These are phyloP conservation scores for Cacatua alba DNA, from an alignment of 2,113 vertebrate species.

Conservation along the genomic window DNA sequence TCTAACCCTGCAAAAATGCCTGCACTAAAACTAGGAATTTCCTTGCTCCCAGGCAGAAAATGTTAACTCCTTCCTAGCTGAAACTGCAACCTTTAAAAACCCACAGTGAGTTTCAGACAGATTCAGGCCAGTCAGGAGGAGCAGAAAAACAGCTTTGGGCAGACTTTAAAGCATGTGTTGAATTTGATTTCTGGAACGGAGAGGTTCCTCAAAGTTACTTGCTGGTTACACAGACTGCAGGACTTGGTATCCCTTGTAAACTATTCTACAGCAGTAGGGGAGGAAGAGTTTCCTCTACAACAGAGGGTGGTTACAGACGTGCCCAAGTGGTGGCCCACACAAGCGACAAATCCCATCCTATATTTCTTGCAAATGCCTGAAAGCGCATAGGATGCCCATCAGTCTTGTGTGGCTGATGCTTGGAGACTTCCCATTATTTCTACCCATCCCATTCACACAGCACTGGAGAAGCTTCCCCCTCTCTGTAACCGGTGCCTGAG, in stretches of 20 bases:
- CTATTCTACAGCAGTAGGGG: neutral
- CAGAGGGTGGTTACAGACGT: neutral
- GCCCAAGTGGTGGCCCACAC: neutral
- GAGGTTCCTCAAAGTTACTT: neutral
- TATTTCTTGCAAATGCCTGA: neutral
- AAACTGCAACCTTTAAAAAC: neutral
- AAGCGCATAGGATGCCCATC: neutral
- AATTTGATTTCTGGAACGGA: neutral
- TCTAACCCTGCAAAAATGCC: conserved; percentile 17
- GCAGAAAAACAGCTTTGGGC: neutral
- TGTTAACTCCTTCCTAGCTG: conserved; percentile 5
- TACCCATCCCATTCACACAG: neutral
- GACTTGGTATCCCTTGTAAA: neutral
- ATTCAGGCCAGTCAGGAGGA: neutral
- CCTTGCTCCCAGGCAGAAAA: neutral
- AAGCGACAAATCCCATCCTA: neutral
- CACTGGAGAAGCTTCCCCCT: neutral
- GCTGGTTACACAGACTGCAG: neutral
- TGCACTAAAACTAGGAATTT: neutral
- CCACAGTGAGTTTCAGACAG: neutral
- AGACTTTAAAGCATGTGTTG: neutral
- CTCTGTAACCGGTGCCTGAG: neutral
- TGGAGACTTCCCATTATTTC: neutral
- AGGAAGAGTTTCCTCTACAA: neutral
- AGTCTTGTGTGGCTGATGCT: neutral